Evolutionary conservation across 2,113 vertebrate species (phyloP), one percentile per base, ranked within the genome.

Genomic region (Microcebus lehilahytsara): DNA sequence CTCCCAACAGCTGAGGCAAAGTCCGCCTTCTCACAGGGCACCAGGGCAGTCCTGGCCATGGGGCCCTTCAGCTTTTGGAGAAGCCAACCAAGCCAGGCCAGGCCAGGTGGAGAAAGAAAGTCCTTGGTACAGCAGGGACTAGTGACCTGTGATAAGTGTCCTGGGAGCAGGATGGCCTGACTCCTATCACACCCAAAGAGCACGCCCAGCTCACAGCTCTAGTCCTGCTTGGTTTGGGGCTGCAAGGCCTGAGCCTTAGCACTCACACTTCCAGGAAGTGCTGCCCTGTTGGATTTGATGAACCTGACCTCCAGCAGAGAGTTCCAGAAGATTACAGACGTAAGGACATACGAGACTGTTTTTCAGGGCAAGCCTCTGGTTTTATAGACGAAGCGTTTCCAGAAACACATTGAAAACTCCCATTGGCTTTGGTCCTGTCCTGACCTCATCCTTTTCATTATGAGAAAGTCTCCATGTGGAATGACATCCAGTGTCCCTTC

Each of bases 341-440:
- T 79, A 22, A n/a, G 30, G 34, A 10, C 16, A 69, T 6, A 25
- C 49, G 23, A 74, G 27, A 34, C 6, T 5, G 12, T 66, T 40
- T 71, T 81, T 72, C n/a, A 87, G n/a, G 42, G 8, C 46, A 85
- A 89, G 20, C 17, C 49, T 53, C 62, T 72, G 20, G 37, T 56
- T 91, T 91, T 81, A 77, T 51, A 93, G 60, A 56, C 85, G 58
- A 80, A 91, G 66, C 37, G n/a, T 37, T 23, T 58, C 27, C 20
- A 37, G 86, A 72, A 34, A 60, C 37, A 34, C 66, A 85, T 19
- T 13, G 34, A 25, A 85, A 56, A 30, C 46, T 49, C 58, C 34
- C 22, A 2, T 58, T 6, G 5, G 2, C 34, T 78, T 46, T 40
- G 25, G 46, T 94, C 37, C 51, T 93, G 51, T 30, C 37, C 32